Evolutionary conservation across 2,888 invertebrate genomes (phyloP), one percentile per base, ranked within the genome.

Genomic region (Prionchulus punctatus): DNA sequence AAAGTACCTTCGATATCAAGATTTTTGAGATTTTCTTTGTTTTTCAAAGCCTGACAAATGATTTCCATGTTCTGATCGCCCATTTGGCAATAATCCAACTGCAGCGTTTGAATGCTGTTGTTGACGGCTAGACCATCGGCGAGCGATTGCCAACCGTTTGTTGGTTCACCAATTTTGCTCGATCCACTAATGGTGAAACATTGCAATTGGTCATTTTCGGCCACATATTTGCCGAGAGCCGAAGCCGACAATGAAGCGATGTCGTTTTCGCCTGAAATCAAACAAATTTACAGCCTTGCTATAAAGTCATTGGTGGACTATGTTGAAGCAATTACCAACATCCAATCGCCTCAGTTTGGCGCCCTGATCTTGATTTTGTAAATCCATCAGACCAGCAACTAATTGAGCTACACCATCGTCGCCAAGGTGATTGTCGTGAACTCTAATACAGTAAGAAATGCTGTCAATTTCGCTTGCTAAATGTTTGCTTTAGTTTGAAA

Each of bases 1-100:
- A n/a, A n/a, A n/a, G n/a, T 62, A 51, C 64, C 64, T 59, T 68
- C 68, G 25, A 70, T 57, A 50, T 67, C 67, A 23, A 70, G 55
- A 2, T 61, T 56, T 7, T 59, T 53, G 21, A 70, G 48, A 3
- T 61, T 60, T 1, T 58, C 56, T 56, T 70, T 70, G n/a, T 61
- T 59, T 43, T 60, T 57, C 27, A 70, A 61, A 12, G 66, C 67
- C 18, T 60, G 60, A 0, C 61, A 61, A 27, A 70, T 52, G 31
- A 59, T 60, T 18, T 59, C 60, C 1, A 67, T 47, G 0, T 68
- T 69, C 27, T 61, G 61, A 59, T 70, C 65, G 1, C 67, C 67
- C 12, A 70, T 59, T 1, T 58, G 58, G 56, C 66, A 68, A 55
- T 66, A 65, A 57, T 70, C 68, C 21, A 70, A 54, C 1, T 65